Conservation (phyloP, 2,797 vertebrate species). For the Kryptopterus vitreolus region DNA sequence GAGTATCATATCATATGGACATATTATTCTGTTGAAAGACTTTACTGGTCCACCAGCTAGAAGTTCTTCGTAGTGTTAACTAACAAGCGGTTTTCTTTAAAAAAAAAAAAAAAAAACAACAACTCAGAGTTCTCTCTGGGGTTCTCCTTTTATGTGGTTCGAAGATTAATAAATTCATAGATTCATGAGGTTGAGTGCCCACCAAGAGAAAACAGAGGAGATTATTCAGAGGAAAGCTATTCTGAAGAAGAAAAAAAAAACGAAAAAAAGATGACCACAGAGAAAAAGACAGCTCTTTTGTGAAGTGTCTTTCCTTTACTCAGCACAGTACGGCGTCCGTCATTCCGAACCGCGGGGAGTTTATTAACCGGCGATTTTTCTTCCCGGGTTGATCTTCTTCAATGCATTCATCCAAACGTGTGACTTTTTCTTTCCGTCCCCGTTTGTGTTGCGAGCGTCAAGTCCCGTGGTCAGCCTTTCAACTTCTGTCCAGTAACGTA, state of each 20-base stretch:
- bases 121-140: neutral
- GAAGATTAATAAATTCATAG: slow-evolving; percentile 7
- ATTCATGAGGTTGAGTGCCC: slow-evolving; percentile 10
- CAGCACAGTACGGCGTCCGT: slow-evolving; percentile 40
- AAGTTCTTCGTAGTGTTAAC: neutral
- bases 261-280: slow-evolving; percentile 22
- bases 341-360: slow-evolving; percentile 57
- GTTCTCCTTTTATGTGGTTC: slow-evolving; percentile 9
- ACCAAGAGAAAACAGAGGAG: slow-evolving; percentile 20
- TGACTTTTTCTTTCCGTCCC: slow-evolving; percentile 13
- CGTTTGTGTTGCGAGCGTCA: slow-evolving; percentile 30
- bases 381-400: slow-evolving; percentile 41
- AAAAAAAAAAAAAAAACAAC: neutral
- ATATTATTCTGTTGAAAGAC: neutral
- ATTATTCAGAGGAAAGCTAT: slow-evolving; percentile 4
- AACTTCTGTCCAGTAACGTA: neutral
- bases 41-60: neutral
- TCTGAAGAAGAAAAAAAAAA: too few relatives aligned
- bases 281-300: slow-evolving; percentile 19
- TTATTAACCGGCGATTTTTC: slow-evolving; percentile 63
- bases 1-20: neutral
- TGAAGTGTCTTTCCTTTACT: slow-evolving; percentile 20
- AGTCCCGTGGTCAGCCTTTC: neutral
- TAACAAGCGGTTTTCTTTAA: neutral
- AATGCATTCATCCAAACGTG: slow-evolving; percentile 49